A percentile compares a stretch with the other conserved stretches of the same genome.
phyloP scores from a whole-genome alignment of 1,140 invertebrate genomes.

The Zaprionus inermis region DNA sequence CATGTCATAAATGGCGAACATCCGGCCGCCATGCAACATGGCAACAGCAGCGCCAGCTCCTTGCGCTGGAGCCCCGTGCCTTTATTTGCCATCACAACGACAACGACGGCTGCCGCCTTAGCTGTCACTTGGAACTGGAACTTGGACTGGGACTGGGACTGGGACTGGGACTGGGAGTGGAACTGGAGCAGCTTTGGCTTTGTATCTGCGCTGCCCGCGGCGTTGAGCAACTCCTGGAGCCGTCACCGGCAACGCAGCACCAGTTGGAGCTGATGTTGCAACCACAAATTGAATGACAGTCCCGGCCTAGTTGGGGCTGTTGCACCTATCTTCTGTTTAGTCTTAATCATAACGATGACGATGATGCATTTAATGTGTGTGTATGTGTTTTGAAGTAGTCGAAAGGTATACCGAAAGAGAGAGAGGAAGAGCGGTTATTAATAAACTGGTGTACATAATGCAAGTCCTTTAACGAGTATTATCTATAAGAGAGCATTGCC shows the following conservation, averaged over 20 bases:
- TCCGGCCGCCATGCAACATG: constrained; percentile 90
- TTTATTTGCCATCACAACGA: constrained; percentile 65
- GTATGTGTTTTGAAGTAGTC: constrained; percentile 37
- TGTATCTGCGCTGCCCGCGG: constrained; percentile 37
- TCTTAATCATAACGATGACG: constrained; percentile 44
- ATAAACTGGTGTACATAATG: constrained; percentile 65
- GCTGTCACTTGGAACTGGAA: constrained; percentile 64
- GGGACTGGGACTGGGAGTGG: constrained; percentile 12
- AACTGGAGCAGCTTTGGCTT: constrained; percentile 43
- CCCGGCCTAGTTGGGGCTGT: constrained; percentile 72
- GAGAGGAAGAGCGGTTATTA: constrained; percentile 40
- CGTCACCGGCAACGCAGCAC: constrained; percentile 29
- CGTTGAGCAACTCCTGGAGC: constrained; percentile 28
- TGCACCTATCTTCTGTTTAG: constrained; percentile 52
- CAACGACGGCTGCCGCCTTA: constrained; percentile 53
- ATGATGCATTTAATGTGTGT: constrained; percentile 72
- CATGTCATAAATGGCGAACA: constrained; percentile 89
- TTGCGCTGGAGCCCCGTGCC: constrained; percentile 67
- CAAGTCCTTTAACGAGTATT: constrained; percentile 75
- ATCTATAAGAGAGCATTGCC: constrained; percentile 58
- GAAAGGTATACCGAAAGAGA: constrained; percentile 17
- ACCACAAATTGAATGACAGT: constrained; percentile 56
- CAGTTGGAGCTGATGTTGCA: constrained; percentile 54
- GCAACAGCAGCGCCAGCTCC: constrained; percentile 85
- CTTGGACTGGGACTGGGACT: constrained; percentile 7